Evolutionary conservation across 1,140 invertebrate species (phyloP), one percentile per base, ranked within the genome.

Genomic region (Drosophila neocordata): DNA sequence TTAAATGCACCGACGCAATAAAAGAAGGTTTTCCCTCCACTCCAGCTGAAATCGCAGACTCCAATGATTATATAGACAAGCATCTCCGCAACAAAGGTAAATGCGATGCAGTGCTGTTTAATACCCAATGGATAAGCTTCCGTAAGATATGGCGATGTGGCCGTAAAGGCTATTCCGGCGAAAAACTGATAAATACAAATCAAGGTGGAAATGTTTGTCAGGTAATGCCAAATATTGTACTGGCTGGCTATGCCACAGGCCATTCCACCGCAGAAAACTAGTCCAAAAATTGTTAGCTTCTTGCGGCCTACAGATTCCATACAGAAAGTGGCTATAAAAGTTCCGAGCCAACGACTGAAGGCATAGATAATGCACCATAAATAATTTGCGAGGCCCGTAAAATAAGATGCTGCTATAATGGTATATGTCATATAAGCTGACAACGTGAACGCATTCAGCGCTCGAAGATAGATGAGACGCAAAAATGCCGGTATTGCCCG

Each of bases 121-220:
- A 87, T 79, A 0, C 61, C 66, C 44, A 88, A 15, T 1, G 83
- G 83, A 77, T 66, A 87, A 1, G 79, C 79, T 12, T 87, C 83
- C 6, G 75, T 11, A 0, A 88, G 18, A 12, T 87, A 87, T 4
- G 61, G 31, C 0, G 83, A 79, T 7, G 69, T 70, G 41, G 51
- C 37, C 1, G 76, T 34, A 13, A 67, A 79, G 18, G 79, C 83
- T 3, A 87, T 1, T 12, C 72, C 79, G 0, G 84, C 59, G 27
- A 79, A 87, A 4, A 83, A 4, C 24, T 67, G 61, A 15, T 68
- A 83, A 1, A 71, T 0, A 38, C 63, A 13, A 3, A 87, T 0
- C 12, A 87, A 13, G 0, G 6, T 0, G 0, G 4, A 11, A 15
- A 55, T 58, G 4, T 35, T 35, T 0, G 27, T 13, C 12, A 56